Percentiles rank a stretch among this genome's conserved stretches.
Evolutionary conservation across 2,113 vertebrate species (phyloP).

Genomic region (Ardeotis arabs): DNA sequence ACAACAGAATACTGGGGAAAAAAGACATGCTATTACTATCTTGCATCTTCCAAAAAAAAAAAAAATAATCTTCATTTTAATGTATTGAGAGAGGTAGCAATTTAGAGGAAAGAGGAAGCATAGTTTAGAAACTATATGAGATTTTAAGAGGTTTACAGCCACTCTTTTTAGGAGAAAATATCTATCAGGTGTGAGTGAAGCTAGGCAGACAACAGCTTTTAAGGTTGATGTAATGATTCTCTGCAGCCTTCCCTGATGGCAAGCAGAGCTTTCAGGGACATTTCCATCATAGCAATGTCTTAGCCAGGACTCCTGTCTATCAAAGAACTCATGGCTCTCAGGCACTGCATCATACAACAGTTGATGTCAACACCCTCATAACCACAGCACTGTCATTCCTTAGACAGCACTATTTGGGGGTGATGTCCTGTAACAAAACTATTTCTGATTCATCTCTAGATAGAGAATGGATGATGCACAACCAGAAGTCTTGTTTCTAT

Average conservation of each 20-base stretch:
- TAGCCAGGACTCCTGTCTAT: neutral
- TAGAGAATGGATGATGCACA: neutral
- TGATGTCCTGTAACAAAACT: neutral
- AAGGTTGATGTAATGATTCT: neutral
- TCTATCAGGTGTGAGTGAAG: neutral
- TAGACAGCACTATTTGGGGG: neutral
- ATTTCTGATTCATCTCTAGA: neutral
- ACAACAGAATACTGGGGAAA: neutral
- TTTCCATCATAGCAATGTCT: neutral
- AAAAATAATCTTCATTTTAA: neutral
- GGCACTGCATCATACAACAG: neutral
- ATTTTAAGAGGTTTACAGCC: neutral
- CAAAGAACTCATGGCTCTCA: neutral
- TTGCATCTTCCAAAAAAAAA: neutral
- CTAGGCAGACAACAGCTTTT: neutral
- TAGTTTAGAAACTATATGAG: neutral
- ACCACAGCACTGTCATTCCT: neutral
- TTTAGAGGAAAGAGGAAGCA: neutral
- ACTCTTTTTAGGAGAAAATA: neutral
- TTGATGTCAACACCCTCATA: neutral
- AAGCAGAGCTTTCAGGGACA: neutral
- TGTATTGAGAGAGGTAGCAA: accelerated
- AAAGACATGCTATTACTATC: neutral
- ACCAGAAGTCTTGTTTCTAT: neutral
- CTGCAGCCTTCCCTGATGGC: neutral